phyloP scores from a whole-genome alignment of 2,113 vertebrate species.

The Corythornis cristatus region DNA sequence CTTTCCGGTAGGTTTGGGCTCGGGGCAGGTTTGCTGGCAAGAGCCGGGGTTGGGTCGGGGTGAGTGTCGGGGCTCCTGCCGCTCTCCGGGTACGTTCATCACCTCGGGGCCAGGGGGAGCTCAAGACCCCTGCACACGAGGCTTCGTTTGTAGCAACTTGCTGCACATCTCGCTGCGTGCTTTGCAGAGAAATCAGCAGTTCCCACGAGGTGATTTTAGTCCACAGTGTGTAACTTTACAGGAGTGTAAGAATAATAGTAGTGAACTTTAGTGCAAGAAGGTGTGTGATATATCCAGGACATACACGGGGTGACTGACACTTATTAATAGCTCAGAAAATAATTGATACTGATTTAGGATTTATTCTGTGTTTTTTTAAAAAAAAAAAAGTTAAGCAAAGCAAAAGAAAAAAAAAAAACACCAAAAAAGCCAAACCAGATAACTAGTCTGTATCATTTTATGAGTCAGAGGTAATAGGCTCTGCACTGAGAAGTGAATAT shows the following conservation, averaged over 20 bases:
- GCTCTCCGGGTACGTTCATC: too few species aligned
- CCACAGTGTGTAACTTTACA: rapidly evolving
- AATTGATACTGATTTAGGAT: neutral
- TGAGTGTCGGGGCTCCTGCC: rapidly evolving
- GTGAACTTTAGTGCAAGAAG: neutral
- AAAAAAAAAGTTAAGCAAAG: neutral
- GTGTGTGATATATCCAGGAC: neutral
- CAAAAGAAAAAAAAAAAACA: too few species aligned
- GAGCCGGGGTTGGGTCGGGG: neutral
- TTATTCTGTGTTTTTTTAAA: neutral
- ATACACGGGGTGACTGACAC: neutral
- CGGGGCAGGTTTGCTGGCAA: neutral
- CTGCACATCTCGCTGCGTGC: rapidly evolving
- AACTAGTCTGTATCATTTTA: neutral
- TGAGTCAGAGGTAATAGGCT: neutral
- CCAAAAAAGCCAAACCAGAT: too few species aligned
- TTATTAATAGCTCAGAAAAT: neutral
- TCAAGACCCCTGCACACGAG: rapidly evolving
- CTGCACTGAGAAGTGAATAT: neutral
- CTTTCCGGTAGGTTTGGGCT: too few species aligned
- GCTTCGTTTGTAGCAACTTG: neutral
- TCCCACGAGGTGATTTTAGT: neutral
- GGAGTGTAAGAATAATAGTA: neutral
- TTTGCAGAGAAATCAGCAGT: neutral
- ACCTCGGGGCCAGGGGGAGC: rapidly evolving